phyloP scores from a whole-genome alignment of 1,140 invertebrate genomes.

The Drosophila parvula region DNA sequence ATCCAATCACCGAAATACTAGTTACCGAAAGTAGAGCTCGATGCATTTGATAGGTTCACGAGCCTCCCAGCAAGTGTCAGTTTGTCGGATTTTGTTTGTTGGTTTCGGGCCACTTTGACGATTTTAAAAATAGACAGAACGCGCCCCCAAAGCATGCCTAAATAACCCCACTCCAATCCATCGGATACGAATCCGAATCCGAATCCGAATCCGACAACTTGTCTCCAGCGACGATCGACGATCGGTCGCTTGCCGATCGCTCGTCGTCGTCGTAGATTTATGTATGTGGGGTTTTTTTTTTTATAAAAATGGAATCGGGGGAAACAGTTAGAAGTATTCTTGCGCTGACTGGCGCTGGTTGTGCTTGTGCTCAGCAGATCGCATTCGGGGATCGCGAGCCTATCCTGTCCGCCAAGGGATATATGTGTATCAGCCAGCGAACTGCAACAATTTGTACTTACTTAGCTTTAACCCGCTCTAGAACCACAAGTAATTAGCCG shows the following conservation, averaged over 20 bases:
- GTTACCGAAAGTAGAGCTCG: too few relatives aligned
- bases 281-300: conserved; percentile 48
- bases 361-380: conserved; percentile 60
- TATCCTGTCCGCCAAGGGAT: conserved; percentile 33
- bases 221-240: conserved; percentile 17
- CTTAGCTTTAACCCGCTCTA: conserved; percentile 2
- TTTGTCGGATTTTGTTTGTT: conserved; percentile 17
- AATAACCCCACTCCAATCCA: conserved; percentile 11
- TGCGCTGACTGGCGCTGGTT: conserved; percentile 72
- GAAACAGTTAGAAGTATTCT: conserved; percentile 81
- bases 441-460: conserved; percentile 39
- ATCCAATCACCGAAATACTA: too few relatives aligned
- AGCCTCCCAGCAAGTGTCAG: conserved; percentile 23
- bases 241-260: conserved; percentile 45
- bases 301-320: conserved; percentile 67
- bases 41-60: conserved; percentile 27
- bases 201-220: conserved; percentile 7
- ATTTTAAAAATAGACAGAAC: conserved; percentile 55
- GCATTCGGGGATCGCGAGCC: conserved; percentile 30
- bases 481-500: conserved; percentile 1
- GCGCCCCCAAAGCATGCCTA: conserved; percentile 60
- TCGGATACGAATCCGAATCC: conserved; percentile 1
- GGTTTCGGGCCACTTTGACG: conserved; percentile 40
- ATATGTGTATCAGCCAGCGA: conserved; percentile 22
- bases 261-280: conserved; percentile 46